phyloP scores from a whole-genome alignment of 2,888 invertebrate genomes.

The Andrena marginata region DNA sequence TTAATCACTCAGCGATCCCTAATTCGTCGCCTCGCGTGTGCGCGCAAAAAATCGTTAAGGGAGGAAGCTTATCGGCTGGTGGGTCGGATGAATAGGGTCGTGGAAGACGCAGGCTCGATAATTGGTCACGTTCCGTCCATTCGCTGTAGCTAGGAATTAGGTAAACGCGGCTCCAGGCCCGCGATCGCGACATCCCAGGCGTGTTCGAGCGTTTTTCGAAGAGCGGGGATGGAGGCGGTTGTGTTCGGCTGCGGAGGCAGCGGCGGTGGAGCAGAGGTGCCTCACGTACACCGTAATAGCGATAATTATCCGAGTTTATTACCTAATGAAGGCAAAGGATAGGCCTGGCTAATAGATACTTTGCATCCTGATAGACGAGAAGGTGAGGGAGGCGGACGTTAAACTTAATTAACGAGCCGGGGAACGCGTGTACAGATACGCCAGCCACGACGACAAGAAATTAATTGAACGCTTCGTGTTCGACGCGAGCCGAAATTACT shows the following conservation, averaged over 20 bases:
- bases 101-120: constrained; percentile 34
- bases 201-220: constrained; percentile 11
- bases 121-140: constrained; percentile 61
- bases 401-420: constrained; percentile 67
- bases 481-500: constrained; percentile 55
- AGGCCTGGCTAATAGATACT: constrained; percentile 68
- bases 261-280: constrained; percentile 2
- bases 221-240: not conserved
- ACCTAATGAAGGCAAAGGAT: constrained; percentile 67
- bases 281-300: constrained; percentile 47
- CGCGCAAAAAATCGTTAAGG: constrained; percentile 15
- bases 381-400: constrained; percentile 38
- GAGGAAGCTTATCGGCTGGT: constrained; percentile 20
- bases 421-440: constrained; percentile 42
- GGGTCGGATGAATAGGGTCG: constrained; percentile 9
- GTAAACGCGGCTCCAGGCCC: constrained; percentile 36
- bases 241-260: constrained; percentile 16
- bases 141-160: constrained; percentile 47
- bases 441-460: constrained; percentile 56
- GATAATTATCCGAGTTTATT: constrained; percentile 73
- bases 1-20: constrained; percentile 18
- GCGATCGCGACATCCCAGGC: constrained; percentile 49
- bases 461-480: constrained; percentile 65
- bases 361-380: constrained; percentile 68
- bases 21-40: constrained; percentile 25